Base-by-base conservation (phyloP, 1,140 invertebrate species). In the Drosophila pallidifrons region DNA sequence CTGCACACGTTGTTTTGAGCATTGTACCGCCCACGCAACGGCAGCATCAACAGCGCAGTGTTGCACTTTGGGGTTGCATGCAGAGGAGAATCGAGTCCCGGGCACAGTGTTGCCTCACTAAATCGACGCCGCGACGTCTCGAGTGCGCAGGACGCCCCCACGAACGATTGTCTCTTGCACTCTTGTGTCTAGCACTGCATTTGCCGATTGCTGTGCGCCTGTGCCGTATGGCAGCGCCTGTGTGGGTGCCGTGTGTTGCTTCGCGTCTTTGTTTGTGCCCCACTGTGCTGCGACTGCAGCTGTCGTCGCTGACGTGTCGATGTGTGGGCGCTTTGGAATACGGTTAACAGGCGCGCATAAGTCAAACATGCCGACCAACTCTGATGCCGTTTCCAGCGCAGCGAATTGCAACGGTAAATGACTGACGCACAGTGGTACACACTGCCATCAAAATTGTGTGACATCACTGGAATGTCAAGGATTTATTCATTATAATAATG, bases 321-420 rank as follows among this genome's bases (percentile, higher is more conserved):
- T 67, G 74, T 76, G 77, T 79, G 68, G 83, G 83, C 80, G 83
- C 64, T 75, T 75, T 60, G 67, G 60, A 88, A 87, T 80, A 83
- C 45, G 70, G 69, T 10, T 47, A 38, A 80, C 77, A 88, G 83
- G 83, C 77, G 80, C 77, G 43, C 83, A 87, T 77, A 65, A 88
- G 49, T 60, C 41, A 38, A 35, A 57, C 65, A 35, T 46, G 45
- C 0, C 57, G 45, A 15, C 35, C 16, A 28, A 30, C 51, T 61
- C 30, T 28, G 49, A 43, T 15, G 41, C 4, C 15, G 30, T 30
- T 80, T 85, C 60, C 77, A 80, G 63, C 45, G 49, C n/a, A 59
- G n/a, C 57, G 20, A 45, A 55, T 15, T 75, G 77, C 78, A 74
- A 59, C 52, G 13, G 11, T 7, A 65, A 65, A 16, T 35, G 32